These are phyloP conservation scores for sheep (Ovis aries) DNA, from an alignment of 2,113 vertebrate genomes.

Conservation along the genomic window DNA sequence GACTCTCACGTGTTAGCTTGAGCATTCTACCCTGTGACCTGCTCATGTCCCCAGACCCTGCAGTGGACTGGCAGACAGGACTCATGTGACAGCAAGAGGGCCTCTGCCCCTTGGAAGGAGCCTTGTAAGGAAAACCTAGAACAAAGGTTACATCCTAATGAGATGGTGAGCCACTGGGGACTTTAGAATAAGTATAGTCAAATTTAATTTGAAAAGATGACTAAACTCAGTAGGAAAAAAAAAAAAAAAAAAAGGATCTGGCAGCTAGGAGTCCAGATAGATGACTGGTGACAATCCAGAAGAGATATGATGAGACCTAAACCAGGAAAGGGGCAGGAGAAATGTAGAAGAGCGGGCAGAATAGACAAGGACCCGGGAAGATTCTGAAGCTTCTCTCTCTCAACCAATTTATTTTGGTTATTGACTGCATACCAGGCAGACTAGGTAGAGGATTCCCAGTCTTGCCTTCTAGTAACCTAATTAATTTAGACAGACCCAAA, in stretches of 20 bases:
- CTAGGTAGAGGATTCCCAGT: not conserved
- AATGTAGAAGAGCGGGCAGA: not conserved
- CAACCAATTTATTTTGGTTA: rapidly evolving
- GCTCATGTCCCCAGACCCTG: slow-evolving; percentile 1
- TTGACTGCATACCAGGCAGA: not conserved
- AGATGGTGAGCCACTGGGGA: not conserved
- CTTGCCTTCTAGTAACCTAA: not conserved
- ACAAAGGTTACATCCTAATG: not conserved
- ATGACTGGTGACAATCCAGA: not conserved
- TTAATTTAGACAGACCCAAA: not conserved
- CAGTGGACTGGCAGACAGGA: slow-evolving; percentile 38
- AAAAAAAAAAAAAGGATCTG: not conserved
- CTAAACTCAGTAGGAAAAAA: not conserved
- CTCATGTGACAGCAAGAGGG: slow-evolving; percentile 52
- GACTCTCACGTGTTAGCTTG: slow-evolving; percentile 52
- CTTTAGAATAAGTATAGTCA: not conserved
- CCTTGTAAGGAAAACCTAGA: not conserved
- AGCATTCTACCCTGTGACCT: slow-evolving; percentile 30
- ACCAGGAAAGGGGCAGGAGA: not conserved
- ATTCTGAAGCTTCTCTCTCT: not conserved
- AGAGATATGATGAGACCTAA: not conserved
- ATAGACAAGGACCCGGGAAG: not conserved
- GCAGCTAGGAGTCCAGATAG: not conserved
- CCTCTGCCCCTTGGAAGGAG: not conserved
- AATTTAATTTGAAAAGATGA: not conserved